A percentile compares a stretch with the other conserved stretches of the same genome.
Conservation (phyloP, 2,888 invertebrate species). For the Heliconius erato region DNA sequence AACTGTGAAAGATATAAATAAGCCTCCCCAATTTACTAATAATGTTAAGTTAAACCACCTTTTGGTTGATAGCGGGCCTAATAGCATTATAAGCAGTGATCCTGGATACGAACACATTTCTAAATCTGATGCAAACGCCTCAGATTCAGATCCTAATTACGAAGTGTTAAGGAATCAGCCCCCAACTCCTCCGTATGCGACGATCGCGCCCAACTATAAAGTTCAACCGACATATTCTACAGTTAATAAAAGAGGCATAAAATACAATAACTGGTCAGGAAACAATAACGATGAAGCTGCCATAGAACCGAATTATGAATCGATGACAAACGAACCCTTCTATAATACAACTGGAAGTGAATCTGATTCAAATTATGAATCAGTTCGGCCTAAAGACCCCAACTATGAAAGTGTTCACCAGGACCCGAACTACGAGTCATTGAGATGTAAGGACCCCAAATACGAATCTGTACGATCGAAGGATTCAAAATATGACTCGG, state of each 20-base stretch:
- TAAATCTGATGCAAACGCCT: conserved; percentile 78
- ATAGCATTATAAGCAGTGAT: conserved; percentile 87
- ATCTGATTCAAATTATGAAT: conserved; percentile 90
- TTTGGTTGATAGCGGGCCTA: conserved; percentile 84
- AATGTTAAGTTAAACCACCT: conserved; percentile 73
- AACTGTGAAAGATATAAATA: conserved; percentile 82
- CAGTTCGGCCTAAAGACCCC: conserved; percentile 88
- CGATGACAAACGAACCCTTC: conserved; percentile 87
- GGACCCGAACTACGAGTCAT: conserved; percentile 89
- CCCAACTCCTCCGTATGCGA: conserved; percentile 80
- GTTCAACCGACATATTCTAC: conserved; percentile 84
- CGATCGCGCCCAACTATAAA: conserved; percentile 78
- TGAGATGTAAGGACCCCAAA: conserved; percentile 88
- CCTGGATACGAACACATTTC: conserved; percentile 91
- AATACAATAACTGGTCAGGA: conserved; percentile 84
- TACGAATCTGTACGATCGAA: conserved; percentile 89
- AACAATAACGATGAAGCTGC: conserved; percentile 82
- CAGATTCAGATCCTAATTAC: conserved; percentile 92
- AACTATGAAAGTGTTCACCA: conserved; percentile 90
- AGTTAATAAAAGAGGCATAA: conserved; percentile 84
- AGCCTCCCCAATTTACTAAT: conserved; percentile 62
- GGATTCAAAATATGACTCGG: conserved; percentile 86
- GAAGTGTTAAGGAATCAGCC: conserved; percentile 89
- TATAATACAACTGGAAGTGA: conserved; percentile 90
- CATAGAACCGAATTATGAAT: conserved; percentile 91